Conservation (phyloP, 2,113 vertebrate species). For the Mixornis gularis region DNA sequence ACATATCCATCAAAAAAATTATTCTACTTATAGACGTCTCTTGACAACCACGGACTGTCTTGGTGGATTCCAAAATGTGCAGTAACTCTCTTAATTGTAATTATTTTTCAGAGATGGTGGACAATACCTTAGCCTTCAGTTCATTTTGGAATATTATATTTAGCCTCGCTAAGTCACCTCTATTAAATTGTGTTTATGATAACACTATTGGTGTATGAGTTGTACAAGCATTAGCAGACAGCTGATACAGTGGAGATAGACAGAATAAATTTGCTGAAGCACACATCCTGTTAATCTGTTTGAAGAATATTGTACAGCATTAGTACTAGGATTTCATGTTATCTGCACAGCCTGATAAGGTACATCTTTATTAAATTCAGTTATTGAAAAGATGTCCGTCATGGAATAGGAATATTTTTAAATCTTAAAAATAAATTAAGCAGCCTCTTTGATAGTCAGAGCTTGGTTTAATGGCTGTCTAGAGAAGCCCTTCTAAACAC, state of each 20-base stretch:
- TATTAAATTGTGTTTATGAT: slow-evolving; percentile 81
- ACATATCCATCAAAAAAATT: background rate
- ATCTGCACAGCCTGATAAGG: slow-evolving; percentile 91
- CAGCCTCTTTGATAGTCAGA: slow-evolving; percentile 72
- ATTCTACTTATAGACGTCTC: background rate
- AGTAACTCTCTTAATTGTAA: slow-evolving; percentile 50
- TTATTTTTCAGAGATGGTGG: slow-evolving; percentile 38
- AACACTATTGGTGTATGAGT: slow-evolving; percentile 76
- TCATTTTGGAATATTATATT: slow-evolving; percentile 69
- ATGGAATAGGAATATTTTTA: slow-evolving; percentile 88
- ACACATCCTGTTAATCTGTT: slow-evolving; percentile 84
- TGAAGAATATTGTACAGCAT: slow-evolving; percentile 88
- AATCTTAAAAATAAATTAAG: slow-evolving; percentile 70
- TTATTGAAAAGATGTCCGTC: slow-evolving; percentile 86
- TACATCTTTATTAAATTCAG: slow-evolving; percentile 97
- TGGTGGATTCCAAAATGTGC: slow-evolving; percentile 18
- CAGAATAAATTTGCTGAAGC: slow-evolving; percentile 82
- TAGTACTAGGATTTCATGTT: slow-evolving; percentile 90
- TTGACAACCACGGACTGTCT: background rate
- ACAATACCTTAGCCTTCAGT: slow-evolving; percentile 40
- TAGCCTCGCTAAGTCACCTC: slow-evolving; percentile 77
- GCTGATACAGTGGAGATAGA: slow-evolving; percentile 84
- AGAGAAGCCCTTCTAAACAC: slow-evolving; percentile 76
- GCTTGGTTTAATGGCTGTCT: slow-evolving; percentile 75
- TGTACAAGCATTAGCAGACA: slow-evolving; percentile 82